Evolutionary conservation across 2,113 vertebrate species (phyloP), one percentile per base, ranked within the genome.

Genomic region (Neomonachus schauinslandi): DNA sequence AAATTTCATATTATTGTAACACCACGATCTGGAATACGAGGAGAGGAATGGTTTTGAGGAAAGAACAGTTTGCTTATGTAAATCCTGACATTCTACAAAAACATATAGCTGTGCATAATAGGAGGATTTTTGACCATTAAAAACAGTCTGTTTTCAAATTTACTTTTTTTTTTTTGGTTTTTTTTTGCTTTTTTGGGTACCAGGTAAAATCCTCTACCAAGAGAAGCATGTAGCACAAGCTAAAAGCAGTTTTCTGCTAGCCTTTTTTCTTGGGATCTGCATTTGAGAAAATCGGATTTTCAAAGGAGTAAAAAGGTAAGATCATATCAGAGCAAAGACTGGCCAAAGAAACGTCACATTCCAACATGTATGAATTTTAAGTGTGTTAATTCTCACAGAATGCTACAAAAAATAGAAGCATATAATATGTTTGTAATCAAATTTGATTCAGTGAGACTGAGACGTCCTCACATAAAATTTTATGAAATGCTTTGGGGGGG

Each of bases 51-150:
- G 3, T 79, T 96, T 91, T 89, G 57, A 93, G 31, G 51, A 79
- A 93, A 61, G 21, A 97, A 76, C 61, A 93, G 74, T 82, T 89
- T 97, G 74, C 42, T 91, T 77, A 81, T 95, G 55, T 80, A 92
- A 97, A 97, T 94, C 59, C 74, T 87, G 57, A 92, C 42, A 91
- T 96, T 92, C 67, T 61, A 79, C 24, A 91, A 77, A 97, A 95
- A 89, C 77, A 77, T 13, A 51, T 39, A 67, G 36, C 71, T 69
- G 15, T 80, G 55, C 9, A 39, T 53, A 76, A 76, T n/a, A 61
- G 53, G 28, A 59, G 28, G 39, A 79, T 94, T 8, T 82, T 86
- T 82, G 15, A n/a, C 51, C 36, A 72, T 42, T 82, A 71, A 77
- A 93, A 94, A 33, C 7, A 94, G 65, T 36, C 1, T 69, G 18